Conservation (phyloP, 2,888 invertebrate genomes). For the Masnerella sp. region DNA sequence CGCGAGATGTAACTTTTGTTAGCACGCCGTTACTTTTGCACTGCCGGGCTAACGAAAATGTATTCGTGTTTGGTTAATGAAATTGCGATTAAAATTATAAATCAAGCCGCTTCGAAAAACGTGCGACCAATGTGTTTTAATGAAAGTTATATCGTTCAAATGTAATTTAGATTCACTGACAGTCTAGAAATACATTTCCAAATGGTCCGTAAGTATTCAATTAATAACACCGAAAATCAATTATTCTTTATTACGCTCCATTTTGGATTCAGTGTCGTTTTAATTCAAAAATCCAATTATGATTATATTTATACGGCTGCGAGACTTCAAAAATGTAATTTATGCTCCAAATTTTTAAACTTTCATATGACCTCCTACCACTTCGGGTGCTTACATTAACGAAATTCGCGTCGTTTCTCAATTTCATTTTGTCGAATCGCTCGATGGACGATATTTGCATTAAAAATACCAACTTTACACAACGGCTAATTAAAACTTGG, state of each 20-base stretch:
- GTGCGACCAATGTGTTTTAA: conserved; percentile 25
- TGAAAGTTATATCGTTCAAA: conserved; percentile 37
- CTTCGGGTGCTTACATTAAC: conserved; percentile 41
- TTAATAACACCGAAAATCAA: conserved; percentile 53
- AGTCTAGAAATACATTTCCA: conserved; percentile 49
- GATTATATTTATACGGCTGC: conserved; percentile 46
- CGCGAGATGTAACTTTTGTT: conserved; percentile 25
- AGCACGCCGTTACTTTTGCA: neutral
- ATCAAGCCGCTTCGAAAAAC: conserved; percentile 23
- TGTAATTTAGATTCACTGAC: conserved; percentile 49
- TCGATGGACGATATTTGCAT: conserved; percentile 28
- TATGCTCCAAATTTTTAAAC: conserved; percentile 49
- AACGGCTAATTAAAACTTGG: conserved; percentile 36
- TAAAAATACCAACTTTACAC: conserved; percentile 41
- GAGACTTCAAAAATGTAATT: conserved; percentile 48
- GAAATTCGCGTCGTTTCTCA: conserved; percentile 33
- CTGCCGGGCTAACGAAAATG: conserved; percentile 3
- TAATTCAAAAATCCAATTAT: conserved; percentile 54
- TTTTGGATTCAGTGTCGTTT: conserved; percentile 45
- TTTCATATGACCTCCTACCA: conserved; percentile 33
- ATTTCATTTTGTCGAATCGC: conserved; percentile 37
- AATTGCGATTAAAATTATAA: conserved; percentile 49
- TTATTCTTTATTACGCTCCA: conserved; percentile 54
- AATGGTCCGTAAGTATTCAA: conserved; percentile 51
- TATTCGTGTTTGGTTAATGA: conserved; percentile 35